Evolutionary conservation across 2,797 vertebrate species (phyloP).

Genomic region (Sebastiscus tertius): DNA sequence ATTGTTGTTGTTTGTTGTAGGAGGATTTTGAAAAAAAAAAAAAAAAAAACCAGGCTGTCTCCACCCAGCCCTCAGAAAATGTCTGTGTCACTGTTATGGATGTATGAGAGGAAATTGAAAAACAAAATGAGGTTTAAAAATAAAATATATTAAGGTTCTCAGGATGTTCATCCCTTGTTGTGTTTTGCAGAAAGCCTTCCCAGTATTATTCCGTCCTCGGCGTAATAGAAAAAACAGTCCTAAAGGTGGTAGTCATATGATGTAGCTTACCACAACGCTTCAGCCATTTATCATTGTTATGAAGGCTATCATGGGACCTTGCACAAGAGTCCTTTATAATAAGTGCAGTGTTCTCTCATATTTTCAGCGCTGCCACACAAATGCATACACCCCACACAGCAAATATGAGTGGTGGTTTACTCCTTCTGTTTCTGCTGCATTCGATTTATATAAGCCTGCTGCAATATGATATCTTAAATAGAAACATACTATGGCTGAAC

Average conservation of each 20-base stretch:
- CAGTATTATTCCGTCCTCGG: neutral
- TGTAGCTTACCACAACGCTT: constrained; percentile 52
- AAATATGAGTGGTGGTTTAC: constrained; percentile 28
- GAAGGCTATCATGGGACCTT: constrained; percentile 74
- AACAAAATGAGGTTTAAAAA: constrained; percentile 30
- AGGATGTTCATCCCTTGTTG: constrained; percentile 28
- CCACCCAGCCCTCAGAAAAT: constrained; percentile 1
- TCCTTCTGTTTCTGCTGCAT: constrained; percentile 36
- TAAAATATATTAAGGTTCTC: constrained; percentile 20
- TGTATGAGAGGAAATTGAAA: constrained; percentile 27
- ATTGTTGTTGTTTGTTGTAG: constrained; percentile 23
- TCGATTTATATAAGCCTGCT: constrained; percentile 41
- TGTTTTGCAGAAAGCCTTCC: constrained; percentile 34
- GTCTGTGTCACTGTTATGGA: neutral
- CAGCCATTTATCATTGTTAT: constrained; percentile 75
- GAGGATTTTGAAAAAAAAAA: constrained; percentile 15
- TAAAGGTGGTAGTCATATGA: constrained; percentile 55
- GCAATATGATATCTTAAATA: constrained; percentile 10
- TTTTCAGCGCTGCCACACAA: constrained; percentile 63
- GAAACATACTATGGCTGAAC: neutral
- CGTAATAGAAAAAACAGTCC: constrained; percentile 29
- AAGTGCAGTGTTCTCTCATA: constrained; percentile 61
- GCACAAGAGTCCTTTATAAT: constrained; percentile 71
- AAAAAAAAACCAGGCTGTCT: constrained; percentile 4
- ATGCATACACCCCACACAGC: constrained; percentile 44